phyloP scores from a whole-genome alignment of 2,888 invertebrate genomes.

The Sympetrum striolatum region DNA sequence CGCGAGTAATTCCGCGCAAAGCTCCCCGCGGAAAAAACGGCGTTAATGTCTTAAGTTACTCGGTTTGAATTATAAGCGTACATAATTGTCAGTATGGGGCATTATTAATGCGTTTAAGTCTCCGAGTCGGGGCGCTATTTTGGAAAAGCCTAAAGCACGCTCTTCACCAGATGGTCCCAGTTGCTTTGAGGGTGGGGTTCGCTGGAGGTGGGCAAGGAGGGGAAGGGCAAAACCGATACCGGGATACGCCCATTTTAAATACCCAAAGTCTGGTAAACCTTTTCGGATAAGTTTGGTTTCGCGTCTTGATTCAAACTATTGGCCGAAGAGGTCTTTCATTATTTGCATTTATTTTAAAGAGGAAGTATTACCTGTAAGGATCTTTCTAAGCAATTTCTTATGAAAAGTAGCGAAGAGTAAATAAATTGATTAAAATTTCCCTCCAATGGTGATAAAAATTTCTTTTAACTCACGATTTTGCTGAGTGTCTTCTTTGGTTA shows the following conservation, averaged over 20 bases:
- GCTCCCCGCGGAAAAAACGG: neutral
- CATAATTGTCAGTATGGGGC: constrained; percentile 32
- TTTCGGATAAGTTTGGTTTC: neutral
- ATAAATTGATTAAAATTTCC: no score
- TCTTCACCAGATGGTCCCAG: constrained; percentile 41
- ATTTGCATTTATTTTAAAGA: neutral
- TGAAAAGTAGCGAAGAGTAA: no score
- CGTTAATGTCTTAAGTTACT: constrained; percentile 40
- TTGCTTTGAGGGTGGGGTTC: neutral
- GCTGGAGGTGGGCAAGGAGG: neutral
- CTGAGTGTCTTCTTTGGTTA: no score
- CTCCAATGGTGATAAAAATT: no score
- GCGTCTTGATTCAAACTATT: neutral
- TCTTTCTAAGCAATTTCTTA: neutral
- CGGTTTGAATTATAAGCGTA: constrained; percentile 35
- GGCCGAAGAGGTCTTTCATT: neutral
- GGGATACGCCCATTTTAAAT: neutral
- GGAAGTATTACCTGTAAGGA: no score
- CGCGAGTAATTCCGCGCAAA: constrained; percentile 20
- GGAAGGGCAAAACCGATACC: constrained; percentile 9
- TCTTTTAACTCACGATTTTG: no score
- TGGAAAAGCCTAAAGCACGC: constrained; percentile 33
- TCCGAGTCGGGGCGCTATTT: neutral
- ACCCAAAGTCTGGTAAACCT: neutral
- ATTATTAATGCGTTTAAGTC: constrained; percentile 33